Percentiles rank a stretch among this genome's conserved stretches.
These are phyloP conservation scores for Drosophila dunni DNA, from an alignment of 1,140 invertebrate species.

Conservation along the genomic window DNA sequence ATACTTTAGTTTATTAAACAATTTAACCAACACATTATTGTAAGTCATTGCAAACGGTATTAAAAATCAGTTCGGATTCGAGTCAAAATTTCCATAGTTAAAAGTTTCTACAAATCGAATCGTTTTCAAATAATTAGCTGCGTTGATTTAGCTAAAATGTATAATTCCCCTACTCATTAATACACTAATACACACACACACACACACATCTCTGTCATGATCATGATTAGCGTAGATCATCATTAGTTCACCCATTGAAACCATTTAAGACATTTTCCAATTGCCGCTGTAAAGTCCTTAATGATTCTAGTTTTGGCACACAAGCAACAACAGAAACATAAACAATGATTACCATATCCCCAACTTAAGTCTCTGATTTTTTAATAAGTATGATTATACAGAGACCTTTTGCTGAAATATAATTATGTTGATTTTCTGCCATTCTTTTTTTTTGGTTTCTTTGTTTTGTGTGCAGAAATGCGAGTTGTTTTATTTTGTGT, in stretches of 20 bases:
- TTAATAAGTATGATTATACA: conserved; percentile 4
- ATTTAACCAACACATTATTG: neutral
- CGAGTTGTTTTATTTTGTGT: conserved; percentile 13
- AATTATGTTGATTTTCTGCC: neutral
- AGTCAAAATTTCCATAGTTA: too few relatives aligned
- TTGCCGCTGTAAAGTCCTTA: too few relatives aligned
- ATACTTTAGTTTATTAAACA: neutral
- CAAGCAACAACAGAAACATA: conserved; percentile 4
- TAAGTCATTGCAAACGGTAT: too few relatives aligned
- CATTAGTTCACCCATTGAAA: too few relatives aligned
- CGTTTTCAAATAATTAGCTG: too few relatives aligned
- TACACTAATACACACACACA: conserved; percentile 7
- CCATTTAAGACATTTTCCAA: too few relatives aligned
- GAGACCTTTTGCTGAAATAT: conserved; percentile 6
- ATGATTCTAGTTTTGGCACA: conserved; percentile 3
- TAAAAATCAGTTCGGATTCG: too few relatives aligned
- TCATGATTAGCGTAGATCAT: conserved; percentile 1
- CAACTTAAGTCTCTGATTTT: neutral
- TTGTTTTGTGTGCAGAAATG: conserved; percentile 24
- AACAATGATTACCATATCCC: neutral
- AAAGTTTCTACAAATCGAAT: too few relatives aligned
- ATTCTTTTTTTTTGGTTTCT: neutral
- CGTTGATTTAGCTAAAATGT: too few relatives aligned
- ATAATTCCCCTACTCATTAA: too few relatives aligned
- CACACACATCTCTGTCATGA: conserved; percentile 5